Evolutionary conservation across 1,140 invertebrate species (phyloP).

Genomic region (Cyclina sinensis): DNA sequence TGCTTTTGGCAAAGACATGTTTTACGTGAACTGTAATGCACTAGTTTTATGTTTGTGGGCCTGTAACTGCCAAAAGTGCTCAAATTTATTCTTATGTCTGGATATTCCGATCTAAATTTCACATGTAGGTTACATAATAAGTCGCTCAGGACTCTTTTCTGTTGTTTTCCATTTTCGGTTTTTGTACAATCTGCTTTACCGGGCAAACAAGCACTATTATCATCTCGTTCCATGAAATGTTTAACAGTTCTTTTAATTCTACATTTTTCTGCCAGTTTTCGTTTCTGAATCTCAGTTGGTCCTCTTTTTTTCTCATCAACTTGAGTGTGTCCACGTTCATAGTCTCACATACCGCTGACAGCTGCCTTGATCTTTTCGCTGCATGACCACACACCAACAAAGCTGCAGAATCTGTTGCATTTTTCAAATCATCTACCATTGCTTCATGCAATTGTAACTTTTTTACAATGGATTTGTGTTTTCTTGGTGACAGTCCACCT

Average conservation of each 20-base stretch:
- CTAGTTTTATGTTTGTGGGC: too few species aligned
- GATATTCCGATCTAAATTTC: too few species aligned
- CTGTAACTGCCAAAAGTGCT: constrained; percentile 53
- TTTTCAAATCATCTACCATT: background rate
- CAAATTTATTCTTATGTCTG: constrained; percentile 34
- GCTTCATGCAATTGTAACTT: background rate
- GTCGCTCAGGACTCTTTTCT: too few species aligned
- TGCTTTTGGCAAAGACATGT: too few species aligned
- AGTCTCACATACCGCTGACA: background rate
- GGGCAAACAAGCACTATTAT: background rate
- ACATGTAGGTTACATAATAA: too few species aligned
- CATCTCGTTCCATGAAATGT: background rate
- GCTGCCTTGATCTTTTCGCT: background rate
- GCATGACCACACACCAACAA: background rate
- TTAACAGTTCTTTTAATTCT: background rate
- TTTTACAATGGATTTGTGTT: constrained; percentile 2
- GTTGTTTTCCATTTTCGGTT: background rate
- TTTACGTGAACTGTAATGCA: constrained; percentile 40
- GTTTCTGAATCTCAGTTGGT: background rate
- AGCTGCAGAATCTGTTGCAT: too few species aligned
- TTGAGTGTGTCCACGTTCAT: background rate
- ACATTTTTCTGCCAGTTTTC: background rate
- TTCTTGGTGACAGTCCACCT: too few species aligned
- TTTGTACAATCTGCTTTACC: background rate
- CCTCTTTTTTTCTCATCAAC: background rate